Evolutionary conservation across 2,888 invertebrate genomes (phyloP), one percentile per base, ranked within the genome.

Genomic region (Nomada goodeniana): DNA sequence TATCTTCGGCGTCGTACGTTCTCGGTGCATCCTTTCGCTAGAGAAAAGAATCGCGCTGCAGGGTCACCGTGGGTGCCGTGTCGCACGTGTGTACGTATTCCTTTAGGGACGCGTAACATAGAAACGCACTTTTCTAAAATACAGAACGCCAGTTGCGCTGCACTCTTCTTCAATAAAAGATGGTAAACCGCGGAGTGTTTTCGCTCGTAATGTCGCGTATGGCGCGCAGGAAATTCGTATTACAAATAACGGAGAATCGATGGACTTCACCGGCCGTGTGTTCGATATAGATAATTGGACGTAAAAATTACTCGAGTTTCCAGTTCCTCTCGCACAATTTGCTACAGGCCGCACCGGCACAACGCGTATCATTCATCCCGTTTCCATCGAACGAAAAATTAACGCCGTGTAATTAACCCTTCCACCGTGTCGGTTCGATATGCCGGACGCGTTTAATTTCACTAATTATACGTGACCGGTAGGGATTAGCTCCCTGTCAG

Each of bases 91-190:
- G 36, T 36, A 36, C 36, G 36, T 36, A 70, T 75, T 75, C 20
- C 55, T 76, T 57, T 71, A 67, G 23, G 44, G 50, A 55, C 50
- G 59, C 57, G 80, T 71, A 86, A 86, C 86, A 86, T 80, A 55
- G 84, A 74, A 86, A 84, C 80, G 82, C 86, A 84, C 86, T 86
- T 78, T 84, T 84, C 80, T 70, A 59, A 82, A 74, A 76, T 80
- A 68, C 55, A 52, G 63, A 50, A 53, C 61, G 65, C 26, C n/a
- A 10, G 26, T 42, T n/a, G 57, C 47, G 60, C 29, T 55, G 72
- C 70, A 63, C 55, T 79, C 76, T 75, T 61, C 71, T 57, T 13
- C 53, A 57, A 74, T 75, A 75, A 71, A 71, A 71, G 70, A 53
- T 63, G 74, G 29, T 42, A 71, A 81, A 67, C 71, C 50, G 72